These are phyloP conservation scores for Formicarius rufipectus DNA, from an alignment of 2,113 vertebrate genomes.

Conservation along the genomic window DNA sequence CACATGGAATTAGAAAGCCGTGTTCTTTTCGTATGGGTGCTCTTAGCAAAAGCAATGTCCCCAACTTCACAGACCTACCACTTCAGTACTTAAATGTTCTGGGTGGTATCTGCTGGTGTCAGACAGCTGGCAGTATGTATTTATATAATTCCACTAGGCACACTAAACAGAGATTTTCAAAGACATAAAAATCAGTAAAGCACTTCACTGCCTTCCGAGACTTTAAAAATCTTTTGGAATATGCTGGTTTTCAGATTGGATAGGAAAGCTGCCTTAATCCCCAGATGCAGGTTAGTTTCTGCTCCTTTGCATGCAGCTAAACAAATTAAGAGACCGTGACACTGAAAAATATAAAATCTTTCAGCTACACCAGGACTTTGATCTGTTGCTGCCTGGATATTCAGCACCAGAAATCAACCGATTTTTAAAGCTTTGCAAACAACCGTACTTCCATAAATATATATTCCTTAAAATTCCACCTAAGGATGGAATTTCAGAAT, in stretches of 20 bases:
- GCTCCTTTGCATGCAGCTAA: slow-evolving; percentile 39
- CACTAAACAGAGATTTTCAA: slow-evolving; percentile 41
- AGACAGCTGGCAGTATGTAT: slow-evolving; percentile 15
- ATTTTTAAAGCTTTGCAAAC: background rate
- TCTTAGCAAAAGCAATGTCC: background rate
- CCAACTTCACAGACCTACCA: background rate
- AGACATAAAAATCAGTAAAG: slow-evolving; percentile 54
- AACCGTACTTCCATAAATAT: background rate
- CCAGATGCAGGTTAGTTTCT: background rate
- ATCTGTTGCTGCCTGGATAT: background rate
- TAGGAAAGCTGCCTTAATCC: slow-evolving; percentile 41
- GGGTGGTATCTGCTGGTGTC: background rate
- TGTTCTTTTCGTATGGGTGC: background rate
- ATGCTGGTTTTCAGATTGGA: background rate
- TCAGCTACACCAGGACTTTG: background rate
- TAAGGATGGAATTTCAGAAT: background rate
- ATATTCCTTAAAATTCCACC: background rate
- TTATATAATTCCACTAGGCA: slow-evolving; percentile 2
- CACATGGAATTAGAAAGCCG: background rate
- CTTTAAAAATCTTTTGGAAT: slow-evolving; percentile 29
- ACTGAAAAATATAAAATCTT: slow-evolving; percentile 28
- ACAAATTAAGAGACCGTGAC: slow-evolving; percentile 24
- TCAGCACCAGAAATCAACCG: background rate
- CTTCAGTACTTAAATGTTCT: background rate
- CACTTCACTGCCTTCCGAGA: slow-evolving; percentile 24